Base-by-base conservation (phyloP, 2,113 vertebrate species). In the Neopipo cinnamomea region DNA sequence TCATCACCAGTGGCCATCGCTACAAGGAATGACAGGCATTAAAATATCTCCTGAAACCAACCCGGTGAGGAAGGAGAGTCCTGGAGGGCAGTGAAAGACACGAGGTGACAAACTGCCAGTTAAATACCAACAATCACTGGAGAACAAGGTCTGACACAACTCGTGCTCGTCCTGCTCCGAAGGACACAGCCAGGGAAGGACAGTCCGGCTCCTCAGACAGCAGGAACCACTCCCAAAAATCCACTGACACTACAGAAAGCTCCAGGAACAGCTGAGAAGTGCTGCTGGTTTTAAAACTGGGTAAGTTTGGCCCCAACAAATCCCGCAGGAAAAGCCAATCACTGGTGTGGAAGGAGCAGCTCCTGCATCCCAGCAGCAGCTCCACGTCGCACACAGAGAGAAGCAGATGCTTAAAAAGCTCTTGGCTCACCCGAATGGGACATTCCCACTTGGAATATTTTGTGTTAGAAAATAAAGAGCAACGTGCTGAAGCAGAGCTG, bases 351-450 rank as follows among this genome's bases (percentile, higher is more conserved):
- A 14, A 76, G 17, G 16, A 83, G 19, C n/a, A 76, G 5, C 53
- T 68, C 25, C 58, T 79, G 56, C 90, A 41, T 4, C 23, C 33
- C 75, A 72, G 47, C 30, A 28, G 37, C 1, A 49, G 37, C 52
- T 65, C 58, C 35, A 39, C 7, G 23, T 0, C 37, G 27, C n/a
- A 55, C 18, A 5, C 6, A 6, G 65, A n/a, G 71, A 37, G 44
- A 56, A 37, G 19, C n/a, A 49, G 37, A 77, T 22, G 52, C 12
- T 83, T 11, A 62, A 33, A 56, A 70, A 28, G 27, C 39, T 70
- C 81, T 63, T 2, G 1, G 42, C 73, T 66, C 84, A 52, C 71
- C 79, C 50, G 39, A 31, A 49, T 0, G 0, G 0, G 27, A 59
- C 33, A 11, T 55, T 74, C 65, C 72, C 37, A 33, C 30, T 2